Percentiles rank a stretch among this genome's conserved stretches.
Conservation (phyloP, 2,888 invertebrate species). For the Scaptomyza parva region DNA sequence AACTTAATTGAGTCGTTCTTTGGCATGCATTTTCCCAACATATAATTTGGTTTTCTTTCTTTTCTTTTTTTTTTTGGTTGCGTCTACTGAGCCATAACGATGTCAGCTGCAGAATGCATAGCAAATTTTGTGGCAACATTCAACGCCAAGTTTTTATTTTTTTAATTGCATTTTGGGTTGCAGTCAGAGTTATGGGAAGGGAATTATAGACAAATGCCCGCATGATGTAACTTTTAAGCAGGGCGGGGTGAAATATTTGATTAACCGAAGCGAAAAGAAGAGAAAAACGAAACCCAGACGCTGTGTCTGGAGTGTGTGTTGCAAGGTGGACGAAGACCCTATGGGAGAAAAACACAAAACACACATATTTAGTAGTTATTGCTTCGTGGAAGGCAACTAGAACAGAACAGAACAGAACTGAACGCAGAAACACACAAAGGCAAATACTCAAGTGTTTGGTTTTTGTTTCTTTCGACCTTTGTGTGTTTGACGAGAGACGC, state of each 20-base stretch:
- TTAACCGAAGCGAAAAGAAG: constrained; percentile 20
- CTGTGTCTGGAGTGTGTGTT: constrained; percentile 16
- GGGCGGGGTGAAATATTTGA: constrained; percentile 28
- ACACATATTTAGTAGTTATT: constrained; percentile 63
- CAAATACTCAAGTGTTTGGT: constrained; percentile 45
- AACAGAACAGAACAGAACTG: no score
- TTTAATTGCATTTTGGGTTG: constrained; percentile 58
- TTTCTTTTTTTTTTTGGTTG: constrained; percentile 25
- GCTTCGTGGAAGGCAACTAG: constrained; percentile 72
- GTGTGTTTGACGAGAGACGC: constrained; percentile 29
- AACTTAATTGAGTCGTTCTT: constrained; percentile 72
- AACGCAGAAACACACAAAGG: no score
- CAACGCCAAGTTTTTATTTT: constrained; percentile 43
- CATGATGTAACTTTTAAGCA: constrained; percentile 42
- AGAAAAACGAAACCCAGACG: constrained; percentile 21
- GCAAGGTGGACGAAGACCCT: constrained; percentile 63
- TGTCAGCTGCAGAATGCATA: constrained; percentile 53
- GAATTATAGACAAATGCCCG: constrained; percentile 63
- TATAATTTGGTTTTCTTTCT: background rate
- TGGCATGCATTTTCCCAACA: constrained; percentile 12
- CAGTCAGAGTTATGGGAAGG: constrained; percentile 41
- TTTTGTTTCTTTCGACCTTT: constrained; percentile 12
- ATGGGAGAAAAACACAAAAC: constrained; percentile 11
- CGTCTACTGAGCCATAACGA: constrained; percentile 56
- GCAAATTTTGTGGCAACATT: constrained; percentile 60